Conservation (phyloP, 2,797 vertebrate genomes). For the Leontopithecus rosalia region DNA sequence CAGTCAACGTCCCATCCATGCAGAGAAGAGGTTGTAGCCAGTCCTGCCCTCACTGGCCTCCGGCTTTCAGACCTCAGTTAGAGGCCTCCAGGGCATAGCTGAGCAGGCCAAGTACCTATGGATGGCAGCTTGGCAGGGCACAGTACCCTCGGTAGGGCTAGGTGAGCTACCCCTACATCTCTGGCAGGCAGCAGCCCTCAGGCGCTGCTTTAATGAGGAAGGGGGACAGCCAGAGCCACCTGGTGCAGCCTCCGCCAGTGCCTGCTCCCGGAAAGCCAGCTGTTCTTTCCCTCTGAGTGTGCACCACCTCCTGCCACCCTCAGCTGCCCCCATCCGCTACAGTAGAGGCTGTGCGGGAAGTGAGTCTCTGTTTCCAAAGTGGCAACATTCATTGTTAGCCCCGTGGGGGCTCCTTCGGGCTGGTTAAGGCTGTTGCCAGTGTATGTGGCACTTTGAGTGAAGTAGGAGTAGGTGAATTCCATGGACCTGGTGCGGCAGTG, state of each 20-base stretch:
- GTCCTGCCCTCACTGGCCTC: neutral
- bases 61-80: neutral
- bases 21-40: neutral
- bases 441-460: neutral
- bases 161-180: too few species aligned
- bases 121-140: neutral
- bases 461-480: neutral
- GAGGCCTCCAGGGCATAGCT: fast-evolving
- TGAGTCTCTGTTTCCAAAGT: neutral
- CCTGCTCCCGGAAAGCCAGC: fast-evolving
- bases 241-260: fast-evolving
- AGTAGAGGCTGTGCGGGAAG: neutral
- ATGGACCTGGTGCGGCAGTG: neutral
- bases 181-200: neutral
- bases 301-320: neutral
- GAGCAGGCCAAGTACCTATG: neutral
- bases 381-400: neutral
- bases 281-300: fast-evolving
- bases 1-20: neutral
- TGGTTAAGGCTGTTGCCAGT: neutral
- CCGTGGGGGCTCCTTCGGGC: neutral
- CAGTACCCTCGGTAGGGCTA: neutral
- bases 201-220: neutral
- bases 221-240: neutral
- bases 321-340: neutral